Conservation (phyloP, 2,797 vertebrate species). For the Chanos chanos region DNA sequence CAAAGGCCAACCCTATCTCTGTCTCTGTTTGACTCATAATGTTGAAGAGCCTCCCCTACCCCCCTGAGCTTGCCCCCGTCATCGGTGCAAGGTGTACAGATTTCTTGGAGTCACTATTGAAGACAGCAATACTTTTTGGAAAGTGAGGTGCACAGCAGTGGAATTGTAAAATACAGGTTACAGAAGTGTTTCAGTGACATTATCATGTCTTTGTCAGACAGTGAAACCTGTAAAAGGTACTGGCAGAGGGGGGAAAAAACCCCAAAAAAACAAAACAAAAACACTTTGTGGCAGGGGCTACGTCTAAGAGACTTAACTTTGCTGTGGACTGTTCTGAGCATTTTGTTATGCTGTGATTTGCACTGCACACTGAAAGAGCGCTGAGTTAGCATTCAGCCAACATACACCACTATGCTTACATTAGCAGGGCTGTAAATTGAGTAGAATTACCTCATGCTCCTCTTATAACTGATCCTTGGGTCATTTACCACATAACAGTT, state of each 20-base stretch:
- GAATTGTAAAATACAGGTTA: no score
- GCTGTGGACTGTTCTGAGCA: conserved; percentile 3
- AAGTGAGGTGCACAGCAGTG: no score
- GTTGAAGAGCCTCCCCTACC: conserved; percentile 56
- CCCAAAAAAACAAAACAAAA: no score
- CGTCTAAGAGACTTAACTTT: no score
- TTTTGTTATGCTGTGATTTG: neutral
- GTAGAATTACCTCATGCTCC: no score
- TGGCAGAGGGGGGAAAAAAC: no score
- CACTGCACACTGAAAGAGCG: neutral
- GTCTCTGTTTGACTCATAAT: conserved; percentile 58
- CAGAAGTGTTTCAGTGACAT: no score
- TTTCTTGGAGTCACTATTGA: neutral
- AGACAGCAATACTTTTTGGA: conserved; percentile 7
- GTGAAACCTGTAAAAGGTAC: no score
- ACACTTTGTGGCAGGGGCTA: no score
- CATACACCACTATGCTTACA: neutral
- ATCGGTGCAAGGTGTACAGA: conserved; percentile 43
- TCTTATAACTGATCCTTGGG: no score
- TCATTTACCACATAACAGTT: no score
- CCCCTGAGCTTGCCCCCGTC: conserved; percentile 52
- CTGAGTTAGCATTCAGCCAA: neutral
- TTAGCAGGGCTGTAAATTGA: neutral
- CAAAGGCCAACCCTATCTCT: conserved; percentile 56
- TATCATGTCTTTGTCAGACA: no score